Conservation (phyloP, 2,113 vertebrate species). For the Machaerirhynchus nigripectus region DNA sequence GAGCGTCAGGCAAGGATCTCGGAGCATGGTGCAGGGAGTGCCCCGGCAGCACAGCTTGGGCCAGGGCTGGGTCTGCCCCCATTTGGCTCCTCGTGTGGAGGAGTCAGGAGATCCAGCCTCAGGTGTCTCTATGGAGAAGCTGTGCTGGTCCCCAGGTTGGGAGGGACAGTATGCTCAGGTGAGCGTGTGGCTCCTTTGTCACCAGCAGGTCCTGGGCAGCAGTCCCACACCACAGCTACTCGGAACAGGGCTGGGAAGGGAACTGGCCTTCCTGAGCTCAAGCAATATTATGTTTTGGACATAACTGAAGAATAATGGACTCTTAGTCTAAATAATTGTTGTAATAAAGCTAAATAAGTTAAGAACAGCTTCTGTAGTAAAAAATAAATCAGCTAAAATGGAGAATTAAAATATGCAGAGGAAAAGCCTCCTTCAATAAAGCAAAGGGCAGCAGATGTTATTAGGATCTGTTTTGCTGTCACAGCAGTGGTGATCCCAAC, state of each 20-base stretch:
- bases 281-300: background rate
- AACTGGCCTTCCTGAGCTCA: background rate
- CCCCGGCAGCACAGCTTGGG: fast-evolving
- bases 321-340: background rate
- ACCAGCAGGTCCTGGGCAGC: background rate
- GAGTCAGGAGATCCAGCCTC: background rate
- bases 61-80: background rate
- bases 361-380: background rate
- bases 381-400: background rate
- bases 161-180: background rate
- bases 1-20: background rate
- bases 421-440: background rate
- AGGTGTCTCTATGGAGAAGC: background rate
- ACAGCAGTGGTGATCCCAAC: background rate
- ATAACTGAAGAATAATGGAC: background rate
- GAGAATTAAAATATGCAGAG: background rate
- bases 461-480: background rate
- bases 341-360: background rate
- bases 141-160: background rate
- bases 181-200: fast-evolving
- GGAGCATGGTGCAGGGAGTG: background rate
- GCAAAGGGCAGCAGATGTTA: background rate
- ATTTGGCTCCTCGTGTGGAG: background rate
- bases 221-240: background rate
- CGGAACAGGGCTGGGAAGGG: background rate